A percentile compares a stretch with the other conserved stretches of the same genome.
phyloP scores from a whole-genome alignment of 2,797 vertebrate species.

The Aselliscus stoliczkanus region DNA sequence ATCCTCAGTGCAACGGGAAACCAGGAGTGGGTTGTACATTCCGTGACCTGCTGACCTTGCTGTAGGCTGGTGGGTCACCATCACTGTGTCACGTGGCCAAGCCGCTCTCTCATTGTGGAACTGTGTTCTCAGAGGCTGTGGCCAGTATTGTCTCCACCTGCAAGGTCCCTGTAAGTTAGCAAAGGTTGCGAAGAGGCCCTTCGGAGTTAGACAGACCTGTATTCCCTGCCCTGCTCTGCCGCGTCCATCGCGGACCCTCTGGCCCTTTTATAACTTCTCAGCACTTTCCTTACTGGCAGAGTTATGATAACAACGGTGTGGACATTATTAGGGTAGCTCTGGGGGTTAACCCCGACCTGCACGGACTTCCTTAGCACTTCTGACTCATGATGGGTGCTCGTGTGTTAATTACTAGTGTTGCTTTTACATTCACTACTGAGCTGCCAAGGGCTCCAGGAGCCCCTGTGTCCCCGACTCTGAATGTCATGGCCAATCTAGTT shows the following conservation, averaged over 20 bases:
- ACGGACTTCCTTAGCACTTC: neutral
- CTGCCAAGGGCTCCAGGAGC: neutral
- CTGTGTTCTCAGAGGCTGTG: neutral
- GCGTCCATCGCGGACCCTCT: neutral
- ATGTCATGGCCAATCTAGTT: no score
- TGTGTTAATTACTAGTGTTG: no score
- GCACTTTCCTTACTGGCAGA: neutral
- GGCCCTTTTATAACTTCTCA: neutral
- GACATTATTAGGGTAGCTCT: neutral
- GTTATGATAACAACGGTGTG: rapidly evolving
- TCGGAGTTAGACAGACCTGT: neutral
- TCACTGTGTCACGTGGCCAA: no score
- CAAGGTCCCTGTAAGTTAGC: rapidly evolving
- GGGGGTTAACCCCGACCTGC: rapidly evolving
- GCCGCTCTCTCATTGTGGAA: neutral
- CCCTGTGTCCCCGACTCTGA: neutral
- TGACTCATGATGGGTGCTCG: rapidly evolving
- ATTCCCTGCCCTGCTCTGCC: rapidly evolving
- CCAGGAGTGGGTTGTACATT: rapidly evolving
- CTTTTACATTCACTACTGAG: neutral
- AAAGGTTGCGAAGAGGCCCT: rapidly evolving
- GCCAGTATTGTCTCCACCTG: rapidly evolving
- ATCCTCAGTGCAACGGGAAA: neutral
- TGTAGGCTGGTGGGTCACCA: neutral
- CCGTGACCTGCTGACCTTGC: neutral